These are phyloP conservation scores for Lochmaea capreae DNA, from an alignment of 2,888 invertebrate species.

Conservation along the genomic window DNA sequence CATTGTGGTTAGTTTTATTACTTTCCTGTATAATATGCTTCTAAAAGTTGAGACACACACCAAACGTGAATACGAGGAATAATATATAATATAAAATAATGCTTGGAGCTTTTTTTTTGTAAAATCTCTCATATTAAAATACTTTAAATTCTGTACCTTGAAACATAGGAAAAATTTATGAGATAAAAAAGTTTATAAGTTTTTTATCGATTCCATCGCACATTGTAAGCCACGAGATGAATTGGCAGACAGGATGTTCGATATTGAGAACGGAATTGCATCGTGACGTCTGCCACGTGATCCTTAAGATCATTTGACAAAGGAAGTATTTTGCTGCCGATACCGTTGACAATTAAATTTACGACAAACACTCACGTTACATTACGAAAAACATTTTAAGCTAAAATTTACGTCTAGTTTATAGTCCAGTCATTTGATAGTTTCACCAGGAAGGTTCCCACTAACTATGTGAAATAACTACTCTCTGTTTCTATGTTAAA, in stretches of 20 bases:
- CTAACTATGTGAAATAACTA: no score
- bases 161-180: not conserved
- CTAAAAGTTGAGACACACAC: no score
- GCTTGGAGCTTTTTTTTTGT: no score
- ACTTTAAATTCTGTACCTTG: no score
- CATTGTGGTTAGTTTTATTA: no score
- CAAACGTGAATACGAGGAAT: no score
- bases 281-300: conserved; percentile 2
- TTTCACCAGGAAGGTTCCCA: no score
- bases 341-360: not conserved
- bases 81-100: not conserved
- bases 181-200: not conserved
- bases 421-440: no score
- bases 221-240: conserved; percentile 4
- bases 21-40: no score
- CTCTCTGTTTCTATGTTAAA: no score
- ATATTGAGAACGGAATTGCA: conserved; percentile 1
- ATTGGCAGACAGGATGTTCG: conserved; percentile 2
- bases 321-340: not conserved
- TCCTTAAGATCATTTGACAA: not conserved
- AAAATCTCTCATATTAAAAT: no score
- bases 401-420: no score
- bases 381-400: not conserved
- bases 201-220: conserved; percentile 1
- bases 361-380: not conserved